A percentile compares a stretch with the other conserved stretches of the same genome.
Evolutionary conservation across 2,113 vertebrate species (phyloP).

Genomic region (Fulica atra): DNA sequence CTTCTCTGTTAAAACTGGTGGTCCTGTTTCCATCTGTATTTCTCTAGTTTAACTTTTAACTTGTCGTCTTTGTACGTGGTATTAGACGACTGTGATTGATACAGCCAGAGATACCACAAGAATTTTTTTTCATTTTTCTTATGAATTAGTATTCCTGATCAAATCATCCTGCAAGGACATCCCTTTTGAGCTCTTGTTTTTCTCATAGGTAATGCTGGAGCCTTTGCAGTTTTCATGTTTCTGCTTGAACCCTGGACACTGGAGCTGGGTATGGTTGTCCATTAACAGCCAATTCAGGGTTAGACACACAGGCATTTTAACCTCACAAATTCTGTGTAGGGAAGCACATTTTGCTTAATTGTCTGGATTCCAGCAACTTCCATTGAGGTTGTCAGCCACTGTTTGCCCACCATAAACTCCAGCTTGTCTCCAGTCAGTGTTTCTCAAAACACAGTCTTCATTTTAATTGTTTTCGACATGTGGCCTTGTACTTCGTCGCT

Average conservation of each 20-base stretch:
- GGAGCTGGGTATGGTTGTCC: not conserved
- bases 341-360: not conserved
- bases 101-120: not conserved
- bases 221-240: not conserved
- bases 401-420: not conserved
- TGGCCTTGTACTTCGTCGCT: not conserved
- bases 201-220: not conserved
- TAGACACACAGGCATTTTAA: not conserved
- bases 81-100: not conserved
- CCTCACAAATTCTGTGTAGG: not conserved
- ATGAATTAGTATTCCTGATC: not conserved
- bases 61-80: not conserved
- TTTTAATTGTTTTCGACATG: conserved; percentile 8
- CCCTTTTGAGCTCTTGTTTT: not conserved
- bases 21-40: not conserved
- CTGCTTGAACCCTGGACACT: not conserved
- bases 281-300: not conserved
- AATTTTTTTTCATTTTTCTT: too few species aligned
- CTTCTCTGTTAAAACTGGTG: not conserved
- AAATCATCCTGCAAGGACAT: not conserved
- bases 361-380: not conserved
- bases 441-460: not conserved
- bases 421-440: not conserved
- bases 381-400: not conserved
- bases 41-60: not conserved